phyloP scores from a whole-genome alignment of 2,888 invertebrate genomes.

The Pecten maximus region DNA sequence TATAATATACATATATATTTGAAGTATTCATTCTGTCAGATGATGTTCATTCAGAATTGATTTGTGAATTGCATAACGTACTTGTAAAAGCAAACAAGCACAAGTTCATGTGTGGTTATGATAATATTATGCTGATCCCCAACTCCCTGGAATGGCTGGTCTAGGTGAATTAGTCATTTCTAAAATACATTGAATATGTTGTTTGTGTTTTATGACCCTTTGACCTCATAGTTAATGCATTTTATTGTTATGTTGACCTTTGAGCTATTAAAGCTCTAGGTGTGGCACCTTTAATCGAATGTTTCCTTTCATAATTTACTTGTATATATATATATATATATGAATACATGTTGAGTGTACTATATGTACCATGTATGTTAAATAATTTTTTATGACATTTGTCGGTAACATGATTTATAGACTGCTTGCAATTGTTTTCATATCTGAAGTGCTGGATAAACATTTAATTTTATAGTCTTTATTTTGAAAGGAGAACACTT shows the following conservation, averaged over 20 bases:
- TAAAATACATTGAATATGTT: not conserved
- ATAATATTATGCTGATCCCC: not conserved
- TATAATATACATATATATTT: not conserved
- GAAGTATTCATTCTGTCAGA: not conserved
- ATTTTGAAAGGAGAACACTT: not conserved
- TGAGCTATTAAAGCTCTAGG: not conserved
- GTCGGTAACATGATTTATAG: not conserved
- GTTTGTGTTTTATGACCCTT: not conserved
- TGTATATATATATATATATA: not conserved
- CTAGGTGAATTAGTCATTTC: not conserved
- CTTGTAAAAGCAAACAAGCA: not conserved
- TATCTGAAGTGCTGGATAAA: not conserved
- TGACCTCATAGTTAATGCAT: not conserved
- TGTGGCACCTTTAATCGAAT: not conserved
- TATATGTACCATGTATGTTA: not conserved
- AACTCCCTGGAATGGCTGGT: not conserved
- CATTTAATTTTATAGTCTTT: not conserved
- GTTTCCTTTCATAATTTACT: not conserved
- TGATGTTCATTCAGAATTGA: not conserved
- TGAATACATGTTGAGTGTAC: not conserved
- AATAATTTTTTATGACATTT: not conserved
- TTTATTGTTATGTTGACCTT: not conserved
- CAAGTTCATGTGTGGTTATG: not conserved
- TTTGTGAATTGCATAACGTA: not conserved
- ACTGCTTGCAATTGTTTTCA: slow-evolving; percentile 2